Evolutionary conservation across 2,888 invertebrate genomes (phyloP).

Genomic region (Nemurella pictetii): DNA sequence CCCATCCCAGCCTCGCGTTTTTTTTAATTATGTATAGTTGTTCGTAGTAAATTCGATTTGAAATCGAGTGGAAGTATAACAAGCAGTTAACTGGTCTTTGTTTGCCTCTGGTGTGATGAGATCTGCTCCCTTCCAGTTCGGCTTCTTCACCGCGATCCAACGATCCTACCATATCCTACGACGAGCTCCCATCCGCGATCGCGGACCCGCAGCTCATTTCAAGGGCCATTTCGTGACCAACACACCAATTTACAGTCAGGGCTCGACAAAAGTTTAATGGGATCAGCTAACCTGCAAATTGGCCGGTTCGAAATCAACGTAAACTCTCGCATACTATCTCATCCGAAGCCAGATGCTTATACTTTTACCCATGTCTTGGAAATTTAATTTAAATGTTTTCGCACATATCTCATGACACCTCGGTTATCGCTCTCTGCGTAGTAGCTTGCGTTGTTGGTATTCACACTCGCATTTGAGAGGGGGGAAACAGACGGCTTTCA

Average conservation of each 20-base stretch:
- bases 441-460: not conserved
- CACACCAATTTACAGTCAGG: conserved; percentile 13
- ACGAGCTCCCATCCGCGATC: too few species aligned
- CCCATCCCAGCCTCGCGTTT: not conserved
- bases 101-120: conserved; percentile 22
- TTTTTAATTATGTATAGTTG: conserved; percentile 18
- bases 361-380: not conserved
- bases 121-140: not conserved
- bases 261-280: conserved; percentile 7
- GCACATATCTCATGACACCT: not conserved
- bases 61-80: conserved; percentile 14
- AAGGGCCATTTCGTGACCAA: conserved; percentile 23
- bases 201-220: not conserved
- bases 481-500: not conserved
- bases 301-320: not conserved
- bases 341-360: not conserved
- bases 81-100: conserved; percentile 20
- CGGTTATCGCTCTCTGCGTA: not conserved
- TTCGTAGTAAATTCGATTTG: conserved; percentile 30
- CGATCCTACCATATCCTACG: too few species aligned
- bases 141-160: not conserved
- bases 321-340: not conserved
- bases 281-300: not conserved
- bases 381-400: not conserved
- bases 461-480: not conserved